phyloP scores from a whole-genome alignment of 2,113 vertebrate genomes.

The Phalacrocorax carbo region DNA sequence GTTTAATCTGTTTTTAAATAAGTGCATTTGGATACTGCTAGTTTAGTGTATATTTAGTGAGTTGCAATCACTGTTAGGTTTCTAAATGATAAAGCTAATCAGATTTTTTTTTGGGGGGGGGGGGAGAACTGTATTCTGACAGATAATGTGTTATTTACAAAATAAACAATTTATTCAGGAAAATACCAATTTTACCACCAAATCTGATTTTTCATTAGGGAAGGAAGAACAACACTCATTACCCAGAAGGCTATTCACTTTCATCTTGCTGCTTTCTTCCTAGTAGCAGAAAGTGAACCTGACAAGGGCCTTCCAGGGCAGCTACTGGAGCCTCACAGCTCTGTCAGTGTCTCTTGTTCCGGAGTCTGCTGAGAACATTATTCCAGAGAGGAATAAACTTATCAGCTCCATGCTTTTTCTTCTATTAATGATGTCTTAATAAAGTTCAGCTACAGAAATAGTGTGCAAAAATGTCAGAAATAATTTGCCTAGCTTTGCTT shows the following conservation, averaged over 20 bases:
- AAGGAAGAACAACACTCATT: neutral
- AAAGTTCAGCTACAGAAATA: neutral
- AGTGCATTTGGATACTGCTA: neutral
- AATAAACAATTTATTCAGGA: neutral
- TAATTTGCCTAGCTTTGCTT: neutral
- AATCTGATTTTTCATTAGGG: neutral
- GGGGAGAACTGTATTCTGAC: neutral
- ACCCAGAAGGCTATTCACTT: neutral
- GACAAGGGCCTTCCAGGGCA: neutral
- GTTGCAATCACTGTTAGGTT: neutral
- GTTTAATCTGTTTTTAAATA: neutral
- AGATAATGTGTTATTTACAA: neutral
- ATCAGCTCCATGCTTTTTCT: neutral
- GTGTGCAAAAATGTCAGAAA: neutral
- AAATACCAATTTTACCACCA: neutral
- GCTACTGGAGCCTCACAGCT: neutral
- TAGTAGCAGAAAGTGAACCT: neutral
- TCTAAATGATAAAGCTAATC: neutral
- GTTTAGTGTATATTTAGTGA: neutral
- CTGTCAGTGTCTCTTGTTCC: neutral
- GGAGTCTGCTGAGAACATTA: neutral
- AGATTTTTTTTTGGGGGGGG: neutral
- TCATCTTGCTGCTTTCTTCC: neutral
- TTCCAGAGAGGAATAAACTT: neutral
- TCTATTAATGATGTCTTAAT: neutral